These are phyloP conservation scores for Dugesia japonica DNA, from an alignment of 2,888 invertebrate genomes.

Conservation along the genomic window DNA sequence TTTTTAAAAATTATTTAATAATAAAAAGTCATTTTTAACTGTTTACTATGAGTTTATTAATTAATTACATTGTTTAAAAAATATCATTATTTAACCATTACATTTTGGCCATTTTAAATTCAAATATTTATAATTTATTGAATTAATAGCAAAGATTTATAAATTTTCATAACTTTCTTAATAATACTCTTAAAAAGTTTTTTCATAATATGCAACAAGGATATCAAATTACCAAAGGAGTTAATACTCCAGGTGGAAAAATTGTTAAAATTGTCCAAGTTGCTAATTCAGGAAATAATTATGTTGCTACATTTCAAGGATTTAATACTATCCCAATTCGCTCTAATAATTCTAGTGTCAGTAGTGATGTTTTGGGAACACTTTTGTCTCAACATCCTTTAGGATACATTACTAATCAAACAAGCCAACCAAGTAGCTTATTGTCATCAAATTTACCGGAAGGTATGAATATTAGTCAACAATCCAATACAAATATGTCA, in stretches of 20 bases:
- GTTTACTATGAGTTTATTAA: too few relatives aligned
- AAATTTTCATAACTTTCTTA: too few relatives aligned
- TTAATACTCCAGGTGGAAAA: background rate
- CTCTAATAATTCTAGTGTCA: background rate
- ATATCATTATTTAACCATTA: background rate
- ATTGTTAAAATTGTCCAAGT: constrained; percentile 8
- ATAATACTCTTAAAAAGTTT: too few relatives aligned
- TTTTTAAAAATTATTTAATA: too few relatives aligned
- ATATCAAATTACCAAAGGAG: background rate
- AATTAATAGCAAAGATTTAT: too few relatives aligned
- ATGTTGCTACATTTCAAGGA: background rate
- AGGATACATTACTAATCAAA: background rate
- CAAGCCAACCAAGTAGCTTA: background rate
- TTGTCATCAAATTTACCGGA: background rate
- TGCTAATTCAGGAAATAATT: background rate
- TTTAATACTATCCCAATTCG: constrained; percentile 2
- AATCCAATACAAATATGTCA: background rate
- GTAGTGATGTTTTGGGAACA: background rate
- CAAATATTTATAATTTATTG: background rate
- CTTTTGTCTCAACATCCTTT: background rate
- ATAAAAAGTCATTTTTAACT: too few relatives aligned
- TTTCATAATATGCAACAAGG: background rate
- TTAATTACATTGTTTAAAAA: constrained; percentile 9
- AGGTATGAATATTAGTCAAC: background rate
- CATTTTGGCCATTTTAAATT: constrained; percentile 11